Conservation (phyloP, 2,888 invertebrate genomes). For the Lycaena phlaeas region DNA sequence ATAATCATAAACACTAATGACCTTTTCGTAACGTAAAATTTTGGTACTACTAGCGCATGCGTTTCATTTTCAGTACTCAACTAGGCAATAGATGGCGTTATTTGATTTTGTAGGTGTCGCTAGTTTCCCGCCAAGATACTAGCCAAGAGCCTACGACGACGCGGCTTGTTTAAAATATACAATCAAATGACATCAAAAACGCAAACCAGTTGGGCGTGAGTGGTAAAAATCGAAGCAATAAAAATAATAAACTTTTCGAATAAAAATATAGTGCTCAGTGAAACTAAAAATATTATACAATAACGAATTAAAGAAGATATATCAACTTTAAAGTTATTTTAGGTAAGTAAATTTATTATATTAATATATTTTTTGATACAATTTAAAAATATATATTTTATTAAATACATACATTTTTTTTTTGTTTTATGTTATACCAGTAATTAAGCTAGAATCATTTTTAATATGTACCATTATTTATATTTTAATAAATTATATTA, state of each 20-base stretch:
- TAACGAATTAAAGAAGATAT: not conserved
- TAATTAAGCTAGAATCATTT: too few species aligned
- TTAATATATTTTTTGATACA: not conserved
- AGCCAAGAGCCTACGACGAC: slow-evolving; percentile 23
- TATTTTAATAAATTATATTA: too few species aligned
- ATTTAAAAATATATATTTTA: too few species aligned
- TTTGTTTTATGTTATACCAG: too few species aligned
- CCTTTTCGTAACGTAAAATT: too few species aligned
- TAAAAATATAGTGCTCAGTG: not conserved
- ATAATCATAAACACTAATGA: too few species aligned
- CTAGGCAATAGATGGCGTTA: slow-evolving; percentile 38
- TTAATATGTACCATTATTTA: too few species aligned
- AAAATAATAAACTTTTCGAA: slow-evolving; percentile 6
- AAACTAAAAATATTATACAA: not conserved
- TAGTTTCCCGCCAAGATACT: slow-evolving; percentile 22
- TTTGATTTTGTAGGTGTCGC: slow-evolving; percentile 31
- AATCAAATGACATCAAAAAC: slow-evolving; percentile 61
- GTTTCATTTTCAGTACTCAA: slow-evolving; percentile 20
- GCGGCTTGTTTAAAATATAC: slow-evolving; percentile 56
- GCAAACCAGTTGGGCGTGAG: slow-evolving; percentile 40
- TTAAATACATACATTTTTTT: too few species aligned
- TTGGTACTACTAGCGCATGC: too few species aligned
- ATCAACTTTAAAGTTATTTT: not conserved
- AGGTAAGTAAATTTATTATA: not conserved
- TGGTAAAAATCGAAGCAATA: slow-evolving; percentile 10